These are phyloP conservation scores for Eupsilia transversa DNA, from an alignment of 2,888 invertebrate genomes.

Conservation along the genomic window DNA sequence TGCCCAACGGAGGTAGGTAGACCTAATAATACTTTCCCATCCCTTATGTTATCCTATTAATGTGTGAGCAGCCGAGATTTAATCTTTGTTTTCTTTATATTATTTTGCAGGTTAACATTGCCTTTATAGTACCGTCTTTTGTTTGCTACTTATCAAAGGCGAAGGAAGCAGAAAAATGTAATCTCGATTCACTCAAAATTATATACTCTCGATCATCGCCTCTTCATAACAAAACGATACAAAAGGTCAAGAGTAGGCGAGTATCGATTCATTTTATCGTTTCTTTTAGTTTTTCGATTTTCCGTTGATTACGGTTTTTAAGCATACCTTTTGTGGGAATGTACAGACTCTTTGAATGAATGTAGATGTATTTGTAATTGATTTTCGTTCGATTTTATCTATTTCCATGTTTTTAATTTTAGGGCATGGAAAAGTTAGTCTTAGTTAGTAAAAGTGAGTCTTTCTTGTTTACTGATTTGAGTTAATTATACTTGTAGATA, in stretches of 20 bases:
- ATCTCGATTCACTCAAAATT: constrained; percentile 78
- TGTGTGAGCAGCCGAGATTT: constrained; percentile 23
- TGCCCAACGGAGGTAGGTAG: neutral
- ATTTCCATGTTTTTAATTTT: neutral
- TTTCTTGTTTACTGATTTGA: neutral
- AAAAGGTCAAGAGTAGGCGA: constrained; percentile 79
- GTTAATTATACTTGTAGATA: neutral
- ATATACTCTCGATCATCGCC: constrained; percentile 81
- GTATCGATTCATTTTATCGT: constrained; percentile 44
- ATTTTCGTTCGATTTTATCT: neutral
- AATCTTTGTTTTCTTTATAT: constrained; percentile 29
- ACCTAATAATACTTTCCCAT: neutral
- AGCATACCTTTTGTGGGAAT: neutral
- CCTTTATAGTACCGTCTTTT: constrained; percentile 76
- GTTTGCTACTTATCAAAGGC: constrained; percentile 76
- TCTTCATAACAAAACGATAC: constrained; percentile 79
- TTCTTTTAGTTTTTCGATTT: constrained; percentile 20
- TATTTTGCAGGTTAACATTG: constrained; percentile 78
- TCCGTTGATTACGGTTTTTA: neutral
- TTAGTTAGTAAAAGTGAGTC: no score
- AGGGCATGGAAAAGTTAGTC: neutral
- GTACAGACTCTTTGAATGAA: neutral
- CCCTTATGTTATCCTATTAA: neutral
- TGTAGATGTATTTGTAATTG: neutral
- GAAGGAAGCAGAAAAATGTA: constrained; percentile 69